phyloP scores from a whole-genome alignment of 2,113 vertebrate species.

The Butastur rufipennis region DNA sequence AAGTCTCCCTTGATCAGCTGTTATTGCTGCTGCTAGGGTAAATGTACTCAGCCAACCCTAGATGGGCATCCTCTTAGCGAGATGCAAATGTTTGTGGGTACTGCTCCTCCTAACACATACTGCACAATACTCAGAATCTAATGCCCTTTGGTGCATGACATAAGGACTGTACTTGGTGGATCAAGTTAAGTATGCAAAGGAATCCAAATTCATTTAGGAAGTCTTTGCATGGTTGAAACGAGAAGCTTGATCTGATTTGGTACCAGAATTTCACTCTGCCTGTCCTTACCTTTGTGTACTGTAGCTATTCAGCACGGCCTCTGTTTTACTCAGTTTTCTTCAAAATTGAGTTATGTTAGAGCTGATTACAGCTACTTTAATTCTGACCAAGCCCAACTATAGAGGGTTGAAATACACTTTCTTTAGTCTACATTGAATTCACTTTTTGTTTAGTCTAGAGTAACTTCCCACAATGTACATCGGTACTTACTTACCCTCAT shows the following conservation, averaged over 20 bases:
- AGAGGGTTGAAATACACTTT: neutral
- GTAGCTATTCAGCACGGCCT: neutral
- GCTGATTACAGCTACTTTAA: neutral
- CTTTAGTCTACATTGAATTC: neutral
- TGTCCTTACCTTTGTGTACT: neutral
- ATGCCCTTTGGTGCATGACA: neutral
- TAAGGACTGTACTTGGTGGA: neutral
- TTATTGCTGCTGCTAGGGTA: neutral
- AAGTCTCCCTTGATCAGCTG: neutral
- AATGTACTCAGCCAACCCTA: neutral
- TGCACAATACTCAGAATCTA: neutral
- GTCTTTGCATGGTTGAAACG: neutral
- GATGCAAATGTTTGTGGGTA: neutral
- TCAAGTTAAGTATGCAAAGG: neutral
- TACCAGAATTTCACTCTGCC: neutral
- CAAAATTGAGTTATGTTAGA: neutral
- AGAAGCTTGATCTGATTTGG: neutral
- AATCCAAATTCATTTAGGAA: neutral
- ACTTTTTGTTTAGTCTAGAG: neutral
- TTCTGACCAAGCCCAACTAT: neutral
- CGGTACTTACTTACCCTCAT: neutral
- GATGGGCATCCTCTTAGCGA: neutral
- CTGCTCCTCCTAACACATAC: neutral
- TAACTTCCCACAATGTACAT: neutral
- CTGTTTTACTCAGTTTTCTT: neutral